Conservation (phyloP, 2,797 vertebrate species). For the Aplochiton taeniatus region DNA sequence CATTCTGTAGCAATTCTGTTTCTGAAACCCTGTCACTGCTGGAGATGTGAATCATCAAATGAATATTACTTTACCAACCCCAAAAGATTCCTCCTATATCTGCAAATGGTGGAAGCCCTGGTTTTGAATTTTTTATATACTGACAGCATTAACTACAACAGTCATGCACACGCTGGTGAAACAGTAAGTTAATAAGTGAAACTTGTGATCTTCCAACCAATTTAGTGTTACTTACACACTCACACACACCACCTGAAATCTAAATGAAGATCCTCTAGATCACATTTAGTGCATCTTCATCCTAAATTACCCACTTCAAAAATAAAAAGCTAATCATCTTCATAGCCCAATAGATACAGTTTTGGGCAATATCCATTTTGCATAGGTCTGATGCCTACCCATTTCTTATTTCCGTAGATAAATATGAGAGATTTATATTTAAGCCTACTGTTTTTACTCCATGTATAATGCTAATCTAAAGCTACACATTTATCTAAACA, state of each 20-base stretch:
- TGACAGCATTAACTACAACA: conserved; percentile 15
- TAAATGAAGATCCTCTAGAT: background rate
- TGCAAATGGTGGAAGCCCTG: conserved; percentile 22
- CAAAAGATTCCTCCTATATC: conserved; percentile 13
- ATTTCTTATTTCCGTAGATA: too few species aligned
- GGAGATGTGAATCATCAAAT: conserved; percentile 1
- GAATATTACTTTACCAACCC: background rate
- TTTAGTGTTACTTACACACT: too few species aligned
- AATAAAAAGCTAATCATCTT: too few species aligned
- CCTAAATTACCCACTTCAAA: too few species aligned
- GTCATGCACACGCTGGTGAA: conserved; percentile 14
- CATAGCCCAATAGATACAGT: too few species aligned
- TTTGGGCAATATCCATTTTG: too few species aligned
- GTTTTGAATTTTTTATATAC: conserved; percentile 20
- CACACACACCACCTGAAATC: background rate
- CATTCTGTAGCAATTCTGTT: background rate
- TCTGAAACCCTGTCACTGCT: background rate
- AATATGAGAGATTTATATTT: too few species aligned
- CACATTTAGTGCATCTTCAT: background rate
- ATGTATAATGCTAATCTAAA: too few species aligned
- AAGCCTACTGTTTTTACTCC: too few species aligned
- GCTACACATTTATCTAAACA: too few species aligned
- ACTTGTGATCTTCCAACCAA: background rate
- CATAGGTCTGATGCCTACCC: too few species aligned
- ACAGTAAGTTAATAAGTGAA: conserved; percentile 7